Evolutionary conservation across 2,113 vertebrate species (phyloP).

Genomic region (Tor tambroides): DNA sequence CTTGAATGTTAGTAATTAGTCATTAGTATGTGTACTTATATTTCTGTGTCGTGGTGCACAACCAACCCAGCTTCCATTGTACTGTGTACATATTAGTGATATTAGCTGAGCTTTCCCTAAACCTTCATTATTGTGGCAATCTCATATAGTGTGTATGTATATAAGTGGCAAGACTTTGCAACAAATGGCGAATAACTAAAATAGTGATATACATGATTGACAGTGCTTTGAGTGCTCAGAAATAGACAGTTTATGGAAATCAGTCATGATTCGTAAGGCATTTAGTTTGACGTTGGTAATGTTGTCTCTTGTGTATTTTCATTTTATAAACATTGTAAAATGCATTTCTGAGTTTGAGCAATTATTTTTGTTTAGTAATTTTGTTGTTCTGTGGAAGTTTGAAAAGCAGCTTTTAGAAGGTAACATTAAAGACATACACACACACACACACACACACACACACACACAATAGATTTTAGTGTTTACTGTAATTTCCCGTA

Average conservation of each 20-base stretch:
- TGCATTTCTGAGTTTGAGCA: neutral
- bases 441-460: neutral
- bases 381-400: neutral
- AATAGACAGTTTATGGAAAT: neutral
- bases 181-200: neutral
- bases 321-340: neutral
- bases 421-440: neutral
- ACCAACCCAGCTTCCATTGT: neutral
- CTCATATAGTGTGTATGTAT: too few relatives aligned
- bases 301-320: neutral
- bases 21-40: neutral
- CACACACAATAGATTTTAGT: neutral
- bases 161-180: neutral
- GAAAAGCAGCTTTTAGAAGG: neutral
- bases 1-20: constrained; percentile 12
- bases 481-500: neutral
- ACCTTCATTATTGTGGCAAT: neutral
- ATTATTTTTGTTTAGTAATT: neutral
- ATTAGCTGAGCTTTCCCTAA: neutral
- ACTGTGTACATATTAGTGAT: neutral
- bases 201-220: neutral
- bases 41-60: neutral
- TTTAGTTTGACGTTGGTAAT: neutral
- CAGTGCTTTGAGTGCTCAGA: neutral
- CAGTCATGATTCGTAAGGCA: neutral